Conservation (phyloP, 2,888 invertebrate genomes). For the Hydropsyche betteni region DNA sequence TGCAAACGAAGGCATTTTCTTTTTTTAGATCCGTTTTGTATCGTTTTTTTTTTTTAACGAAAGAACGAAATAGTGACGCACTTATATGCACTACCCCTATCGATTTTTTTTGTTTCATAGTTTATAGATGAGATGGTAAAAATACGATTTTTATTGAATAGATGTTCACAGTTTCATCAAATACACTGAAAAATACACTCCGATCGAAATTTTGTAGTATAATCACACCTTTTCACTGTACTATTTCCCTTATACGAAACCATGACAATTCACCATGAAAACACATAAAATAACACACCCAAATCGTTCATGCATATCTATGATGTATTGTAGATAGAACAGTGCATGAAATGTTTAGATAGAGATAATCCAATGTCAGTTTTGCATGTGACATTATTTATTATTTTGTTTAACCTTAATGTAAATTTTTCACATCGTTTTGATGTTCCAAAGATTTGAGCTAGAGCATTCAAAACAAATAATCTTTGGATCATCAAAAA, state of each 20-base stretch:
- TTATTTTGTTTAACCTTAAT: conserved; percentile 20
- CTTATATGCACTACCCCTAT: no score
- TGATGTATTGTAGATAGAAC: conserved; percentile 12
- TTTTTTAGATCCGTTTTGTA: no score
- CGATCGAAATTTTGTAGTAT: no score
- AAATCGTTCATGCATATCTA: conserved; percentile 13
- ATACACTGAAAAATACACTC: neutral
- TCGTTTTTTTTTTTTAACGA: no score
- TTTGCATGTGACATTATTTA: conserved; percentile 21
- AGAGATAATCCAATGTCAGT: conserved; percentile 22
- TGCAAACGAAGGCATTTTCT: no score
- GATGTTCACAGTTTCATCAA: no score
- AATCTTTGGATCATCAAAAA: neutral
- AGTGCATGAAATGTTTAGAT: conserved; percentile 25
- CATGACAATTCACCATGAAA: conserved; percentile 4
- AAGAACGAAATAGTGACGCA: no score
- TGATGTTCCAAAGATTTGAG: conserved; percentile 19
- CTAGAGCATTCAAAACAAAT: neutral
- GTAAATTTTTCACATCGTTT: neutral
- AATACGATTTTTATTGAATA: no score
- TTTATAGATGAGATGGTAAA: no score
- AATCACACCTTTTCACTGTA: conserved; percentile 1
- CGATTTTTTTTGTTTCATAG: no score
- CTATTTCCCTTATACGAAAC: conserved; percentile 6
- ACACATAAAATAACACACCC: conserved; percentile 1